Percentiles rank a stretch among this genome's conserved stretches.
These are phyloP conservation scores for Oithona nana DNA, from an alignment of 2,888 invertebrate genomes.

Conservation along the genomic window DNA sequence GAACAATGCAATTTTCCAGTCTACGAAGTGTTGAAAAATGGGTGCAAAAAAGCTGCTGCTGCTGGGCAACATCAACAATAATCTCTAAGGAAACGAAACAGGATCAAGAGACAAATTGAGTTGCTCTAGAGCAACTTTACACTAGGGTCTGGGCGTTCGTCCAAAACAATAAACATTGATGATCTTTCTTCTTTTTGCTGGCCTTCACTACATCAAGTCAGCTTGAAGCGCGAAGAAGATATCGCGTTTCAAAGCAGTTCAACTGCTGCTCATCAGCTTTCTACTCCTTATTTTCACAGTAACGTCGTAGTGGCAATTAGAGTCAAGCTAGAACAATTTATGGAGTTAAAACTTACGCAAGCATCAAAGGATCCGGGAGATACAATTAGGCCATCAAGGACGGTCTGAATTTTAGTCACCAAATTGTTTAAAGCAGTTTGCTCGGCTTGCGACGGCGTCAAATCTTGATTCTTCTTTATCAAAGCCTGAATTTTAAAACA, in stretches of 20 bases:
- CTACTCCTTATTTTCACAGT: no score
- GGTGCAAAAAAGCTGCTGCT: no score
- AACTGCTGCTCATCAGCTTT: no score
- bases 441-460: constrained; percentile 74
- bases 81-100: background rate
- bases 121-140: no score
- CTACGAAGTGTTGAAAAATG: no score
- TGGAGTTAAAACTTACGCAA: constrained; percentile 50
- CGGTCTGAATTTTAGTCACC: constrained; percentile 83
- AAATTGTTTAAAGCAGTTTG: constrained; percentile 80
- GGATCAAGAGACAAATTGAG: background rate
- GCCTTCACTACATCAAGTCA: background rate
- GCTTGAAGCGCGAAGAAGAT: no score
- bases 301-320: no score
- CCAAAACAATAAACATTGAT: background rate
- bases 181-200: background rate
- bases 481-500: constrained; percentile 44
- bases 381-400: constrained; percentile 79
- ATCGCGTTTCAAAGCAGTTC: no score
- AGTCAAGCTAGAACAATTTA: no score
- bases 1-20: no score
- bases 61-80: no score
- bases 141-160: background rate
- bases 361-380: constrained; percentile 84
- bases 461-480: constrained; percentile 71